Conservation (phyloP, 2,113 vertebrate species). For the Corydoras maculifer region DNA sequence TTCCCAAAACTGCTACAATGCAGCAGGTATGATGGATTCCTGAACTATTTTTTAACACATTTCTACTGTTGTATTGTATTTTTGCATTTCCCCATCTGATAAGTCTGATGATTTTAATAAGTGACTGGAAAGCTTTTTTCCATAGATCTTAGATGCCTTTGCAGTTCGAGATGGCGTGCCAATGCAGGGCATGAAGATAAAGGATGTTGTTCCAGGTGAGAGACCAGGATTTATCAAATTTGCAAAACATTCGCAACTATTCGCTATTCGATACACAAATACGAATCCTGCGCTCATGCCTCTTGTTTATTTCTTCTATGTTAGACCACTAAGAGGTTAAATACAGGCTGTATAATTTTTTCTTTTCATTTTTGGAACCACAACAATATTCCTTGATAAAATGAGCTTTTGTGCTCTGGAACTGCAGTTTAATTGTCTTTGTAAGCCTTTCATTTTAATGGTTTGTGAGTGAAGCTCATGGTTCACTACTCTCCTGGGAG, state of each 20-base stretch:
- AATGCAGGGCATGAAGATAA: constrained; percentile 71
- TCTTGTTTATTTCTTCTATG: constrained; percentile 18
- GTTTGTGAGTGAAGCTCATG: constrained; percentile 17
- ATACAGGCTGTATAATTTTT: too few relatives aligned
- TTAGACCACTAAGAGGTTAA: neutral
- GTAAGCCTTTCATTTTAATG: constrained; percentile 17
- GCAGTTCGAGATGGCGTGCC: constrained; percentile 63
- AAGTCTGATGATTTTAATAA: neutral
- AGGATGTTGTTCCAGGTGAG: constrained; percentile 71
- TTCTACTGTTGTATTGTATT: neutral
- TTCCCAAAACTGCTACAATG: constrained; percentile 88
- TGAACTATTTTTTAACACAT: neutral
- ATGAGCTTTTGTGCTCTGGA: constrained; percentile 33
- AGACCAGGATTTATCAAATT: constrained; percentile 1
- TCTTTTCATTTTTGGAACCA: constrained; percentile 7
- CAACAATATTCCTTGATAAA: constrained; percentile 24
- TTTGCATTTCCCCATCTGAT: neutral
- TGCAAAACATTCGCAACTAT: constrained; percentile 29
- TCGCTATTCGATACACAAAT: constrained; percentile 39
- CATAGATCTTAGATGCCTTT: constrained; percentile 69
- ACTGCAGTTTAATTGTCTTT: constrained; percentile 29
- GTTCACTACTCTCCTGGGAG: constrained; percentile 10
- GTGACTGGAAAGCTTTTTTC: neutral
- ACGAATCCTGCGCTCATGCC: constrained; percentile 30
- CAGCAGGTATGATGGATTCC: constrained; percentile 74